Conservation (phyloP, 2,888 invertebrate genomes). For the Steinernema scapterisci region DNA sequence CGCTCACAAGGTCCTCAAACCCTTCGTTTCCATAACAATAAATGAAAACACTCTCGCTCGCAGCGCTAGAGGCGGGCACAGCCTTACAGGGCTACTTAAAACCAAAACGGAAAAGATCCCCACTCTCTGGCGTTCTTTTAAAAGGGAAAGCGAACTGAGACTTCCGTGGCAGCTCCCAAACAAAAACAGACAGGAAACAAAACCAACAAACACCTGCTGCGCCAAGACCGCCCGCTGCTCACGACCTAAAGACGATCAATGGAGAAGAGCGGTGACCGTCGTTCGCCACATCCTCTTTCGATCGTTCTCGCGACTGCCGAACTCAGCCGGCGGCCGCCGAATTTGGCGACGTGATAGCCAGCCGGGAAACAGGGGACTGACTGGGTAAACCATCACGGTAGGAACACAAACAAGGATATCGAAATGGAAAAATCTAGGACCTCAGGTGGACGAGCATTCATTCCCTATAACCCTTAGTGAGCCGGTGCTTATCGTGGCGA, state of each 20-base stretch:
- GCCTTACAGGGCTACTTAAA: too few species aligned
- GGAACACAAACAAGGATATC: background rate
- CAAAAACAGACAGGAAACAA: conserved; percentile 29
- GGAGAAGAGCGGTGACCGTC: conserved; percentile 23
- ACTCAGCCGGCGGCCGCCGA: background rate
- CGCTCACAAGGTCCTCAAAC: background rate
- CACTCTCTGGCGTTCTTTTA: background rate
- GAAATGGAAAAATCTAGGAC: too few species aligned
- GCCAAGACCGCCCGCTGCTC: conserved; percentile 31
- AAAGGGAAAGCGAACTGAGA: background rate
- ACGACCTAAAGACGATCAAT: conserved; percentile 31
- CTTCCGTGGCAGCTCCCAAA: conserved; percentile 29
- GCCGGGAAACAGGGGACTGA: background rate
- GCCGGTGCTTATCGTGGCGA: too few species aligned
- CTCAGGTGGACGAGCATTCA: too few species aligned
- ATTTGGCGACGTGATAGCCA: conserved; percentile 9
- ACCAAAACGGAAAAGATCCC: too few species aligned
- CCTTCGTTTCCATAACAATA: background rate
- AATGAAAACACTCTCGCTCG: background rate
- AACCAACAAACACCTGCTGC: conserved; percentile 33
- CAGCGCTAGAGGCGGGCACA: background rate
- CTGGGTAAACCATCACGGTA: background rate
- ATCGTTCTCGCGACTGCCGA: conserved; percentile 18
- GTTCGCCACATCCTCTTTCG: conserved; percentile 32
- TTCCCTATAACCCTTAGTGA: too few species aligned